These are phyloP conservation scores for Gymnogyps californianus DNA, from an alignment of 2,113 vertebrate genomes.

Conservation along the genomic window DNA sequence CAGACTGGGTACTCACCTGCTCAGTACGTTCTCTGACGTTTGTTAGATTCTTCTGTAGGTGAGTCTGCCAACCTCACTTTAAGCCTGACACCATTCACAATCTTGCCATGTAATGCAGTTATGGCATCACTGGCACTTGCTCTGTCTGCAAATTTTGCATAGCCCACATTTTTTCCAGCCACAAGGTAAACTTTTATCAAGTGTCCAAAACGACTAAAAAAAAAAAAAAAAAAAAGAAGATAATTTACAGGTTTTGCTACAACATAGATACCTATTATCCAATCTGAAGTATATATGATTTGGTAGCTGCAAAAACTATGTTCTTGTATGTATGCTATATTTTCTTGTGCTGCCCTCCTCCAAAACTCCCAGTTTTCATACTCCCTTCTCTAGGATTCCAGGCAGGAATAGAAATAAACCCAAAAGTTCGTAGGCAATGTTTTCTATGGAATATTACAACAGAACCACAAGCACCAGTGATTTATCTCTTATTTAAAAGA, in stretches of 20 bases:
- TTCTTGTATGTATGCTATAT: neutral
- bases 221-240: neutral
- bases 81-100: slow-evolving; percentile 91
- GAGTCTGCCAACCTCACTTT: slow-evolving; percentile 95
- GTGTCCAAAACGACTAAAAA: slow-evolving; percentile 85
- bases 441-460: neutral
- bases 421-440: neutral
- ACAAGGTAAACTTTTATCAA: slow-evolving; percentile 92
- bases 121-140: slow-evolving; percentile 89
- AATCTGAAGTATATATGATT: neutral
- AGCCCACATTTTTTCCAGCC: slow-evolving; percentile 91
- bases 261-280: neutral
- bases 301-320: neutral
- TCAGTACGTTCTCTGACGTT: slow-evolving; percentile 90
- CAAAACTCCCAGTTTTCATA: neutral
- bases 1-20: slow-evolving; percentile 65
- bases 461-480: neutral
- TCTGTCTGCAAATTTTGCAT: slow-evolving; percentile 91
- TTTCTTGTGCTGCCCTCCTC: neutral
- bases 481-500: neutral
- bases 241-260: neutral
- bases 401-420: neutral
- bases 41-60: slow-evolving; percentile 90
- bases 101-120: slow-evolving; percentile 83
- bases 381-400: neutral